Evolutionary conservation across 1,140 invertebrate genomes (phyloP).

Genomic region (Conus ventricosus): DNA sequence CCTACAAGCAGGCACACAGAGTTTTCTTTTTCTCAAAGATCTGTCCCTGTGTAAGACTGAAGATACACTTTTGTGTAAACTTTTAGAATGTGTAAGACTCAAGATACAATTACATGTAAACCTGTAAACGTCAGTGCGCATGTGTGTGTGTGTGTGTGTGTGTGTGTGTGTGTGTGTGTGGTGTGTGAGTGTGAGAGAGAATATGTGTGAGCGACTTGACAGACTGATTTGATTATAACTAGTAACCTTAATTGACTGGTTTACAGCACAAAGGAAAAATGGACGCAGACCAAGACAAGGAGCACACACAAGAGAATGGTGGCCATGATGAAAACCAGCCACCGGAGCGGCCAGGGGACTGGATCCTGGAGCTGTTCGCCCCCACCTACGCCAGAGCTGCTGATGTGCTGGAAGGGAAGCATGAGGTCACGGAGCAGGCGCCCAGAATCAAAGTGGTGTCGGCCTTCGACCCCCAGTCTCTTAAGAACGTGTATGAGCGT

Average conservation of each 20-base stretch:
- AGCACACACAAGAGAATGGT: neutral
- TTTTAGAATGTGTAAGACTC: no score
- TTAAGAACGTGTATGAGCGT: conserved; percentile 53
- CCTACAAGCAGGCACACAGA: no score
- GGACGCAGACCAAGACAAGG: neutral
- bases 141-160: no score
- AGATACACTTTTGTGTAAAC: no score
- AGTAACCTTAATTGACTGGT: no score
- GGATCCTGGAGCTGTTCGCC: conserved; percentile 55
- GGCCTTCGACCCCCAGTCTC: conserved; percentile 51
- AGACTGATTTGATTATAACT: neutral
- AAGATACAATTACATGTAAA: no score
- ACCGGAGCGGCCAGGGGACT: conserved; percentile 40
- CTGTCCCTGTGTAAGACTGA: no score
- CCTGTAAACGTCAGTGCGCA: neutral
- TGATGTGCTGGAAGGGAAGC: conserved; percentile 42
- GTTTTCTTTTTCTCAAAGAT: no score
- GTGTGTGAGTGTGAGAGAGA: no score
- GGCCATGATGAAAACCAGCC: neutral
- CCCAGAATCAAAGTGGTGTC: conserved; percentile 49
- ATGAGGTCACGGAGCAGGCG: conserved; percentile 40
- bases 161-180: no score
- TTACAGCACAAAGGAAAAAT: neutral
- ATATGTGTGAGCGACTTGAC: no score
- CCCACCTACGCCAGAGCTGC: conserved; percentile 44